Percentiles rank a stretch among this genome's conserved stretches.
These are phyloP conservation scores for Condylura cristata DNA, from an alignment of 2,113 vertebrate genomes.

Conservation along the genomic window DNA sequence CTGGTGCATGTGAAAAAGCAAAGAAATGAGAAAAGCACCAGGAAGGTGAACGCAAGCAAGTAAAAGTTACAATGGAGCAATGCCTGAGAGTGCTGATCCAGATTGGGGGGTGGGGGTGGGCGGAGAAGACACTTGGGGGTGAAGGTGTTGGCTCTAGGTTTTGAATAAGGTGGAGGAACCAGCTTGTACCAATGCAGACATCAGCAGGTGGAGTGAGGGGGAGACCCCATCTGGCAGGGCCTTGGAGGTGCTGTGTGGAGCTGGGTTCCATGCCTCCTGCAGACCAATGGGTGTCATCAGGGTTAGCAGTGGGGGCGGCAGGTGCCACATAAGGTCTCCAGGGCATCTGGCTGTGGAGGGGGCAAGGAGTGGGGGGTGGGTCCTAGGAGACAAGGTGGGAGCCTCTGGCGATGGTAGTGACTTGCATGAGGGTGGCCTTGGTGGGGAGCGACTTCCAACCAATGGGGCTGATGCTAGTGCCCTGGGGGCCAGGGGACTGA, in stretches of 20 bases:
- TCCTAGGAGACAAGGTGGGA: not conserved
- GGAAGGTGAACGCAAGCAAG: not conserved
- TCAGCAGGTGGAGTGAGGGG: too few species aligned
- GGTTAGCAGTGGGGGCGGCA: not conserved
- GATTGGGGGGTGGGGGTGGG: not conserved
- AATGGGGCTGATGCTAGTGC: accelerated
- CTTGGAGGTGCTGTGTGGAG: not conserved
- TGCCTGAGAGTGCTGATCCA: not conserved
- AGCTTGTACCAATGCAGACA: too few species aligned
- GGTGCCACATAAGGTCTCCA: not conserved
- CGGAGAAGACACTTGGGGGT: too few species aligned
- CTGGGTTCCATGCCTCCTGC: not conserved
- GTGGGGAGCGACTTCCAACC: accelerated
- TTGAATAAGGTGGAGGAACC: not conserved
- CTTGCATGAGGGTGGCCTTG: accelerated
- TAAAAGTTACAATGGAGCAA: not conserved
- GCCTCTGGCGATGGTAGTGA: not conserved
- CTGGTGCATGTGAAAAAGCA: not conserved
- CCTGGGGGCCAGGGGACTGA: not conserved
- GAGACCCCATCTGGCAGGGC: not conserved
- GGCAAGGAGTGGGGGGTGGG: not conserved
- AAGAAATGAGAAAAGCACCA: not conserved
- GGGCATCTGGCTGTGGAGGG: not conserved
- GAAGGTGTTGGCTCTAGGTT: too few species aligned
- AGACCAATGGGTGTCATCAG: not conserved